Evolutionary conservation across 1,140 invertebrate genomes (phyloP).

Genomic region (Listronotus bonariensis): DNA sequence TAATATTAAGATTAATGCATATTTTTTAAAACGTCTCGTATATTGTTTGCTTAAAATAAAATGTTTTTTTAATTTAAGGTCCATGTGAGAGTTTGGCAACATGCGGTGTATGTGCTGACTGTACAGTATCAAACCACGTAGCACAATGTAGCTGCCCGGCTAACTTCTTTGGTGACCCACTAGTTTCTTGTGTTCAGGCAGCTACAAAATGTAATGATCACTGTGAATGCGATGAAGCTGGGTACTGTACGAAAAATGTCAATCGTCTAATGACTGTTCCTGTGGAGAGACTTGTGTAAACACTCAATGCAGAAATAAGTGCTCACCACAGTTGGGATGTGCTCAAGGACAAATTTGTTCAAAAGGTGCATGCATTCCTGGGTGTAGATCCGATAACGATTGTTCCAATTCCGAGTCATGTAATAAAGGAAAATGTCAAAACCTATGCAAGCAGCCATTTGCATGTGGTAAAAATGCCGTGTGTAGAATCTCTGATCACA

Average conservation of each 20-base stretch:
- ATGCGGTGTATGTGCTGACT: constrained; percentile 84
- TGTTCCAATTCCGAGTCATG: constrained; percentile 79
- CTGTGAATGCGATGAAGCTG: constrained; percentile 77
- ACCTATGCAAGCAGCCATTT: constrained; percentile 71
- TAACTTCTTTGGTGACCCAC: constrained; percentile 79
- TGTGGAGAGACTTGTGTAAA: constrained; percentile 73
- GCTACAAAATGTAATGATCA: constrained; percentile 67
- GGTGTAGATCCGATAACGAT: constrained; percentile 79
- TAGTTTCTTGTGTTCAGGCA: constrained; percentile 72
- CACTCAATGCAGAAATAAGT: constrained; percentile 67
- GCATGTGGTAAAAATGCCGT: constrained; percentile 76
- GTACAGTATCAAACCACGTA: constrained; percentile 79
- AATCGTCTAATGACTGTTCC: constrained; percentile 68
- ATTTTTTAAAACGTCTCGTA: too few relatives aligned
- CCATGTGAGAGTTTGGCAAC: constrained; percentile 70
- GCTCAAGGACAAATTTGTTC: constrained; percentile 64
- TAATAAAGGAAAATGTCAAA: constrained; percentile 72
- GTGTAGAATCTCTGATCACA: constrained; percentile 75
- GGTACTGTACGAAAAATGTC: constrained; percentile 77
- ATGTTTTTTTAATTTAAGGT: constrained; percentile 61
- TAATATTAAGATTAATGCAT: too few relatives aligned
- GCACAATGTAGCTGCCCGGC: constrained; percentile 82
- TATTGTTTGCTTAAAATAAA: too few relatives aligned
- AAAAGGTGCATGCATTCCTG: constrained; percentile 67
- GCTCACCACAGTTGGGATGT: constrained; percentile 57